A percentile compares a stretch with the other conserved stretches of the same genome.
Evolutionary conservation across 2,888 invertebrate genomes (phyloP).

Genomic region (Hybos culiciformis): DNA sequence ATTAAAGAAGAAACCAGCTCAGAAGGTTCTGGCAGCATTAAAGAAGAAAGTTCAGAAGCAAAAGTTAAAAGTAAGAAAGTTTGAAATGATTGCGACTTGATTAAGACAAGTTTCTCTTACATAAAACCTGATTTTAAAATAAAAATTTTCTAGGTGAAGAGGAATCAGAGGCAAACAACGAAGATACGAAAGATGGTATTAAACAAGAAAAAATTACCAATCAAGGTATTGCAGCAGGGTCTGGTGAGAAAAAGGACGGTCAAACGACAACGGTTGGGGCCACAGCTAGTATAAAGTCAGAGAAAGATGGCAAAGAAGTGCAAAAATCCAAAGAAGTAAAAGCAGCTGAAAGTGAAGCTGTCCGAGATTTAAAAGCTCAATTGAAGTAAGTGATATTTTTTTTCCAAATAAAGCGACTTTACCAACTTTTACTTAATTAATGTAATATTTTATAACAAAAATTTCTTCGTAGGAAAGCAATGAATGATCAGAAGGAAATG

Average conservation of each 20-base stretch:
- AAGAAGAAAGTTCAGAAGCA: constrained; percentile 40
- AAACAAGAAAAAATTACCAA: constrained; percentile 37
- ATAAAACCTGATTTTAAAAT: background rate
- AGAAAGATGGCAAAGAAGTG: constrained; percentile 47
- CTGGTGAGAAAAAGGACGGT: constrained; percentile 45
- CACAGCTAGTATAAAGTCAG: constrained; percentile 39
- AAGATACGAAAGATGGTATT: constrained; percentile 31
- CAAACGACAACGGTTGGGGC: constrained; percentile 27
- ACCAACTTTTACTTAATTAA: constrained; percentile 14
- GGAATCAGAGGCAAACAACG: constrained; percentile 29
- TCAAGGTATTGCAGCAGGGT: constrained; percentile 23
- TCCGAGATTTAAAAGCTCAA: constrained; percentile 70
- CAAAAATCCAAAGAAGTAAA: constrained; percentile 50
- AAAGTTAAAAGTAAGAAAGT: constrained; percentile 22
- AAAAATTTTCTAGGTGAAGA: too few species aligned
- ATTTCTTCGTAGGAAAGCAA: constrained; percentile 55
- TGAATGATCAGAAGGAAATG: constrained; percentile 89
- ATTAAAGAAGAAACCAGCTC: constrained; percentile 34
- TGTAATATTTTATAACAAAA: background rate
- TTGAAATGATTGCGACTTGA: background rate
- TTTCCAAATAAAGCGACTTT: too few species aligned
- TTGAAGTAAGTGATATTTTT: constrained; percentile 87
- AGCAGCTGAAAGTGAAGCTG: constrained; percentile 45
- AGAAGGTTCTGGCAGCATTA: constrained; percentile 37
- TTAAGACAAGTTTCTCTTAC: background rate